These are phyloP conservation scores for Drosophila ohnishii DNA, from an alignment of 1,140 invertebrate species.

Conservation along the genomic window DNA sequence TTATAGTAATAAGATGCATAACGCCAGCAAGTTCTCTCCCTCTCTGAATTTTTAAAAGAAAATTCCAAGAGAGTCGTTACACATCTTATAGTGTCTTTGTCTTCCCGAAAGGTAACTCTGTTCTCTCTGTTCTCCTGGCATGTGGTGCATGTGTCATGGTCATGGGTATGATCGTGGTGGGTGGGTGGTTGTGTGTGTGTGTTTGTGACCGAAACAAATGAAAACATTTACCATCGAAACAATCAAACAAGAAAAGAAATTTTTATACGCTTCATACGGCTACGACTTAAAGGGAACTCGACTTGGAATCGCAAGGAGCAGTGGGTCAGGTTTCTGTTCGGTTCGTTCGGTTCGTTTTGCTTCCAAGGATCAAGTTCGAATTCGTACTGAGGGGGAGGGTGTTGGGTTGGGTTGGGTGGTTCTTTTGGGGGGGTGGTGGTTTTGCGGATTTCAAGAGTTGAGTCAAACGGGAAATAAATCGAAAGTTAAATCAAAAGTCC, in stretches of 20 bases:
- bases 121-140: background rate
- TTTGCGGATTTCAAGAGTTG: conserved; percentile 38
- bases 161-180: conserved; percentile 15
- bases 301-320: conserved; percentile 57
- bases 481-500: conserved; percentile 78
- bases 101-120: background rate
- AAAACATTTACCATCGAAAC: conserved; percentile 82
- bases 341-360: conserved; percentile 11
- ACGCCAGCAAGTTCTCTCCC: background rate
- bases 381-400: conserved; percentile 7
- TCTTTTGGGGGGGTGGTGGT: conserved; percentile 1
- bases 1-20: background rate
- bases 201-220: conserved; percentile 75
- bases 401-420: background rate
- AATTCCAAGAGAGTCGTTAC: background rate
- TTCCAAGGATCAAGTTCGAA: conserved; percentile 44
- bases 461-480: conserved; percentile 69
- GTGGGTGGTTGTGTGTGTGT: conserved; percentile 49
- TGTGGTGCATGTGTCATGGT: conserved; percentile 1
- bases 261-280: conserved; percentile 70
- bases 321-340: conserved; percentile 1
- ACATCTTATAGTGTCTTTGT: background rate
- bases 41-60: background rate
- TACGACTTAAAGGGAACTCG: conserved; percentile 36
- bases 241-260: conserved; percentile 83